Evolutionary conservation across 2,888 invertebrate genomes (phyloP), one percentile per base, ranked within the genome.

Genomic region (Agrochola circellaris): DNA sequence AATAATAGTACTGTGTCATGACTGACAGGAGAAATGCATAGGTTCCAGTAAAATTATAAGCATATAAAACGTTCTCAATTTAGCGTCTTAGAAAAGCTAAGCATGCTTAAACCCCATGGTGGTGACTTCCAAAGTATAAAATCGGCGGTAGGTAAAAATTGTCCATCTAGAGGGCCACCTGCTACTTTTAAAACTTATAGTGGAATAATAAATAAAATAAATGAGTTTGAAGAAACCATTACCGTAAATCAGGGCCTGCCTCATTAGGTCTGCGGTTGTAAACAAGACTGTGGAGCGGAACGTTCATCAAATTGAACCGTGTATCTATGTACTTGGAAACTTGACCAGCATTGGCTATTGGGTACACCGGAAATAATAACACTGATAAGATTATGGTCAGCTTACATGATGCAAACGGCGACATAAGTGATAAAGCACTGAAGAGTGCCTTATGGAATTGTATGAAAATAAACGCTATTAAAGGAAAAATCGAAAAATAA

Each of bases 251-350:
- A 64, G 58, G n/a, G 23, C 17, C 15, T 38, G 58, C n/a, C 30
- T 79, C 64, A 69, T 79, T 79, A 79, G 23, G 2, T 51, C 11
- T 75, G 64, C 13, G 68, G 75, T 75, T 45, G 8, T 65, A 30
- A 45, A 45, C 51, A 34, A 42, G 5, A 26, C 34, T 15, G n/a
- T 51, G 9, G 34, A 68, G 58, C 17, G 51, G 48, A 79, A 79
- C 79, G 11, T 17, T 68, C 56, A 5, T 9, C 13, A 51, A 79
- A 67, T 67, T 67, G n/a, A 65, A 65, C 23, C 9, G 11, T 45
- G 15, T 76, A 34, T 20, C 23, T 45, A 56, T 26, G 26, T 30
- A n/a, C 23, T 7, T 15, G 6, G 45, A 45, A 61, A 45, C 26
- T 64, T 68, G 34, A 45, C 61, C 42, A 56, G 23, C 26, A 45